Evolutionary conservation across 2,797 vertebrate species (phyloP), one percentile per base, ranked within the genome.

Genomic region (Pangasius macronema): DNA sequence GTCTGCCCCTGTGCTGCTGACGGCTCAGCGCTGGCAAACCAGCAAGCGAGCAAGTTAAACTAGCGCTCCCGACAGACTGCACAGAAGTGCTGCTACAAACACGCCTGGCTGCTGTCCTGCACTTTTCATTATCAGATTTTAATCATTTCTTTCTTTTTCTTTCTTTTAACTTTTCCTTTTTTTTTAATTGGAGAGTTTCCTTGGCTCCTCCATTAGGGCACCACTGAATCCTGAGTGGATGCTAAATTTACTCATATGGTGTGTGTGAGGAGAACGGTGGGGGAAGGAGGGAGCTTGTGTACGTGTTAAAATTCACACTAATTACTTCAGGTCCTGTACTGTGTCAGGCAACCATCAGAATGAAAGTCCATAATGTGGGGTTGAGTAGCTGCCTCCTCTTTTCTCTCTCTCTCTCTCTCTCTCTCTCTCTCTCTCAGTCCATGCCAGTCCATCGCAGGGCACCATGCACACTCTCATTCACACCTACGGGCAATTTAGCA

Each of bases 281-380:
- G 24, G 82, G 22, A 55, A 53, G 33, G 20, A 39, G 30, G 51
- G n/a, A 36, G 9, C 30, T n/a, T 84, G 67, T 55, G 75, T 72
- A 79, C 84, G 88, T 86, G 61, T 90, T 87, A 72, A 63, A 83
- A 83, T 87, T 91, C 91, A 84, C 90, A 90, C 91, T 88, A 88
- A 92, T 91, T 91, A 53, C 89, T 90, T 87, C 90, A 24, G 53
- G 91, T 94, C 88, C 91, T 89, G 88, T 90, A 89, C 91, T 90
- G 88, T 91, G 90, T 94, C 93, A 94, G 92, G 88, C 89, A 90
- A 91, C 93, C 92, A 94, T 93, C 93, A 94, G 83, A 93, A 91
- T 93, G 91, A 94, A 94, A 90, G 90, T 90, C 91, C 92, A 90
- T 90, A 90, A 93, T 92, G 57, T 30, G 24, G 7, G 79, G 79